Evolutionary conservation across 1,140 invertebrate genomes (phyloP), one percentile per base, ranked within the genome.

Genomic region (Aleiodes sp.): DNA sequence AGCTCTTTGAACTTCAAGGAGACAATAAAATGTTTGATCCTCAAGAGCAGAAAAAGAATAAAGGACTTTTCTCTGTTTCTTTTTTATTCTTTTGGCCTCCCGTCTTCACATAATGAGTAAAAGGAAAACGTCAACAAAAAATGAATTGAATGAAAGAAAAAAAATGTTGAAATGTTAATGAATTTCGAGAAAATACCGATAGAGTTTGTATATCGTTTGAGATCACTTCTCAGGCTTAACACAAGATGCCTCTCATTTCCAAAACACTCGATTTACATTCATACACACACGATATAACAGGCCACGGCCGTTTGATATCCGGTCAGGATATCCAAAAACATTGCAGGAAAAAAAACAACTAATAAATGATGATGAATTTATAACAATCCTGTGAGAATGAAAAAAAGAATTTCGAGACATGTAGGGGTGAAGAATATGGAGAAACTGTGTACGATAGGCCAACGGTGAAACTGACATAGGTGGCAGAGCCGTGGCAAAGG

Each of bases 371-470:
- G n/a, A n/a, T n/a, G n/a, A n/a, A n/a, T n/a, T n/a, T n/a, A n/a
- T n/a, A n/a, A n/a, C n/a, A n/a, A n/a, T n/a, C n/a, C n/a, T 8
- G 1, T 2, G 12, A 33, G 12, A 33, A 1, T 33, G 7, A 33
- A 33, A 33, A 33, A 33, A 33, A 33, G 12, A 33, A 33, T 4
- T 33, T 4, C 3, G 14, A 33, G 9, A 33, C n/a, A n/a, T n/a
- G n/a, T n/a, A 31, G 28, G 26, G 41, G 39, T n/a, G 16, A 31
- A 46, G 29, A 29, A 41, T 19, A 6, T 29, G 29, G 43, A 41
- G 29, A 65, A 65, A 65, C 26, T 16, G 43, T 52, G 24, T 65
- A 12, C 64, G 41, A 65, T 31, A 65, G 64, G 56, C 33, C n/a
- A n/a, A 65, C 35, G 64, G 28, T 14, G 10, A 8, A 33, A 56